These are phyloP conservation scores for Ochotona princeps DNA, from an alignment of 2,113 vertebrate species.

Conservation along the genomic window DNA sequence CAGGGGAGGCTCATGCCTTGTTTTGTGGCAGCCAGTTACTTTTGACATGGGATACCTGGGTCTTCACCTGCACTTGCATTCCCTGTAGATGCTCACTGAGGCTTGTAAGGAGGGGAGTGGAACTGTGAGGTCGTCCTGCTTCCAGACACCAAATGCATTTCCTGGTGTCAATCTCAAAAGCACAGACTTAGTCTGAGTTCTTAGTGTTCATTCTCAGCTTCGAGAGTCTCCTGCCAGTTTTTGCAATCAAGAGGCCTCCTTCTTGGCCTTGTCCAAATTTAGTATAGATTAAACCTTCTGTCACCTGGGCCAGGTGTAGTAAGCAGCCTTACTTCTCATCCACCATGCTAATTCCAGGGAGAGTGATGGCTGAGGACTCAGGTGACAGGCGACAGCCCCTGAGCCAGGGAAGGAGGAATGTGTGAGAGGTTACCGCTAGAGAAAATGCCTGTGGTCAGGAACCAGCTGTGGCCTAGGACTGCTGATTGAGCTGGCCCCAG, in stretches of 20 bases:
- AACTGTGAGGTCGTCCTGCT: no score
- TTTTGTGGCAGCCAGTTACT: not conserved
- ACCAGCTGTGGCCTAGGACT: not conserved
- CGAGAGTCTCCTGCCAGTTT: not conserved
- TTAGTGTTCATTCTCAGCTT: not conserved
- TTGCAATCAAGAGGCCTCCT: not conserved
- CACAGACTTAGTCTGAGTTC: not conserved
- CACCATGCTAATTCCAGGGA: not conserved
- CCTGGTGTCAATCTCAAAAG: not conserved
- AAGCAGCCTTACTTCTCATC: not conserved
- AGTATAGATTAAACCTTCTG: not conserved
- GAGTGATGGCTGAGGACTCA: not conserved
- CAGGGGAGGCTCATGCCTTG: not conserved
- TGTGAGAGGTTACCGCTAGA: not conserved
- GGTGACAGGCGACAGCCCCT: not conserved
- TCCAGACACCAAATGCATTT: not conserved
- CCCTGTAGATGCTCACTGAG: accelerated
- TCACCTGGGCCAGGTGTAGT: not conserved
- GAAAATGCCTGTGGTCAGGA: not conserved
- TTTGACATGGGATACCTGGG: accelerated
- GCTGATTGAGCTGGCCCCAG: not conserved
- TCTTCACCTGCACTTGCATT: not conserved
- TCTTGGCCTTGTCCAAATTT: not conserved
- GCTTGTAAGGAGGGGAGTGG: no score
- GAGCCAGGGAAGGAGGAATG: not conserved